Conservation (phyloP, 2,888 invertebrate species). For the Cecidostiba fungosa region DNA sequence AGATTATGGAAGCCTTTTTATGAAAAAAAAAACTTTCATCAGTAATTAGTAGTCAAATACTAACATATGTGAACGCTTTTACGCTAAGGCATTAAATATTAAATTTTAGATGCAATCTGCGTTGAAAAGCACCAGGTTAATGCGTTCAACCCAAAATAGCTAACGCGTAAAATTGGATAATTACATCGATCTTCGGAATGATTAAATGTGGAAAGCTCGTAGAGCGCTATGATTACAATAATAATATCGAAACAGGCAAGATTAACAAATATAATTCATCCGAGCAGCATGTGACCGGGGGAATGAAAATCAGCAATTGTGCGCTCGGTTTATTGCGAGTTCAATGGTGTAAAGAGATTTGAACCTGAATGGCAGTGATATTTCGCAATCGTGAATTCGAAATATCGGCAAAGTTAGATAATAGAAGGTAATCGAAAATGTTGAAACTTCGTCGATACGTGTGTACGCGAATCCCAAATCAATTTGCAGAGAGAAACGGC, state of each 20-base stretch:
- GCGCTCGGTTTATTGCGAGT: neutral
- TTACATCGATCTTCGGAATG: neutral
- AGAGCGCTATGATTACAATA: conserved; percentile 16
- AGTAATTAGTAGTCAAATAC: neutral
- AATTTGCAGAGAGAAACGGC: neutral
- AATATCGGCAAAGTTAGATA: conserved; percentile 11
- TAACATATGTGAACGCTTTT: neutral
- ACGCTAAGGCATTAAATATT: too few relatives aligned
- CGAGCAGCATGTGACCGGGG: neutral
- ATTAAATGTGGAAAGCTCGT: neutral
- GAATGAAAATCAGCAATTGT: neutral
- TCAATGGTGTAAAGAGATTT: conserved; percentile 12
- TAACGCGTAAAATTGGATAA: neutral
- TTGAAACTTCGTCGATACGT: neutral
- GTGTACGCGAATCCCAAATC: neutral
- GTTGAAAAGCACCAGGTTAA: too few relatives aligned
- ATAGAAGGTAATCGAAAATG: neutral
- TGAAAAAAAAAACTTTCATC: neutral
- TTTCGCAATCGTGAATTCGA: neutral
- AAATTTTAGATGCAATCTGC: too few relatives aligned
- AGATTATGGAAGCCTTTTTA: neutral
- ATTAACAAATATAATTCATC: conserved; percentile 10
- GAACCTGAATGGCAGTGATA: neutral
- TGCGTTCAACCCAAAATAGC: neutral
- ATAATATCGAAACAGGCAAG: neutral